phyloP scores from a whole-genome alignment of 1,140 invertebrate species.

The Drosophila saltans region DNA sequence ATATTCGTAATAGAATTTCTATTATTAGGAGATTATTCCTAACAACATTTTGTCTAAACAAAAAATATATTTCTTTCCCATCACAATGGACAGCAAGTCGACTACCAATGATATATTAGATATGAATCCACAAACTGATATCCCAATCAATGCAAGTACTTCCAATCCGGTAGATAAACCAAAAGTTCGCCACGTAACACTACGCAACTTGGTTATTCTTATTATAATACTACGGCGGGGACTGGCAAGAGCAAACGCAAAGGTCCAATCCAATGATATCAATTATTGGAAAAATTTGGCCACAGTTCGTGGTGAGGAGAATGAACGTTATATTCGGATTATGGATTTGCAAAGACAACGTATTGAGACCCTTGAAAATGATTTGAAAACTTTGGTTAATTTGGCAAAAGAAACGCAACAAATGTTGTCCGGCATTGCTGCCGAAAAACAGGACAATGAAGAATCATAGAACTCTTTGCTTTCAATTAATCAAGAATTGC shows the following conservation, averaged over 20 bases:
- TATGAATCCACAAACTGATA: neutral
- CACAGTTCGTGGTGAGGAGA: conserved; percentile 24
- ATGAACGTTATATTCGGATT: conserved; percentile 26
- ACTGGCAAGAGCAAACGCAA: conserved; percentile 2
- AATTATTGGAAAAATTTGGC: conserved; percentile 55
- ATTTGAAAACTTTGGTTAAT: conserved; percentile 34
- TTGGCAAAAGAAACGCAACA: conserved; percentile 53
- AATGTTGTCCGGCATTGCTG: conserved; percentile 39
- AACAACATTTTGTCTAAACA: neutral
- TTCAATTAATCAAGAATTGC: neutral
- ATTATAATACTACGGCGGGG: conserved; percentile 31
- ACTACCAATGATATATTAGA: neutral
- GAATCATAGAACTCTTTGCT: conserved; percentile 13
- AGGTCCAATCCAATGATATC: conserved; percentile 3
- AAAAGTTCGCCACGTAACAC: neutral
- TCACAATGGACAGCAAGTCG: neutral
- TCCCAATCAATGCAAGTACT: neutral
- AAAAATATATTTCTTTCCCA: neutral
- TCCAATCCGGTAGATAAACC: neutral
- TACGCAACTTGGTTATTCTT: conserved; percentile 36
- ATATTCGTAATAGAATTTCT: no score
- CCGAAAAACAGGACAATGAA: conserved; percentile 8
- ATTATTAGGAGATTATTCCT: neutral
- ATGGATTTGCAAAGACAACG: conserved; percentile 45
- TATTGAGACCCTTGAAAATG: conserved; percentile 40